These are phyloP conservation scores for Calephelis virginiensis DNA, from an alignment of 1,140 invertebrate genomes.

Conservation along the genomic window DNA sequence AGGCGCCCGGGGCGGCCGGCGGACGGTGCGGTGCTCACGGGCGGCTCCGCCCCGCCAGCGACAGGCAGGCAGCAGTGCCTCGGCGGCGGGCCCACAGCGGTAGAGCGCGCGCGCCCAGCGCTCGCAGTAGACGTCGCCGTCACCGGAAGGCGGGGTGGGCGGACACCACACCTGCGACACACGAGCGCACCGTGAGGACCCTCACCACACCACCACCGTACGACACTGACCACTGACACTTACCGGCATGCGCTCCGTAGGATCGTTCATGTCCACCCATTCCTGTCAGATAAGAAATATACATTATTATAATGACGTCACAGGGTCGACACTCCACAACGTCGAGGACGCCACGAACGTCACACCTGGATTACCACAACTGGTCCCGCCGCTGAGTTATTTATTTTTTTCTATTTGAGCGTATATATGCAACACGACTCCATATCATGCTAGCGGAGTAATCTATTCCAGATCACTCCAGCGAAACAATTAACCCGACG, in stretches of 20 bases:
- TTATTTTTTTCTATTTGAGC: too few relatives aligned
- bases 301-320: background rate
- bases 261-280: slow-evolving; percentile 43
- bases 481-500: too few relatives aligned
- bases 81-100: slow-evolving; percentile 89
- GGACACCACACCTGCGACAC: slow-evolving; percentile 93
- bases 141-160: slow-evolving; percentile 94
- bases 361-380: too few relatives aligned
- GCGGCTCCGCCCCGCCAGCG: slow-evolving; percentile 36
- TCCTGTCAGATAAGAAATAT: slow-evolving; percentile 36
- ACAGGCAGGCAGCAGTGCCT: slow-evolving; percentile 86
- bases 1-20: slow-evolving; percentile 81
- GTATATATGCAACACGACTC: too few relatives aligned
- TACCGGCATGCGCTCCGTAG: slow-evolving; percentile 55
- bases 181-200: background rate
- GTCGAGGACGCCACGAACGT: too few relatives aligned
- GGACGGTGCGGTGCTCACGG: slow-evolving; percentile 85
- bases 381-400: too few relatives aligned
- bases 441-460: too few relatives aligned
- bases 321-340: too few relatives aligned
- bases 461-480: too few relatives aligned
- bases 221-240: slow-evolving; percentile 51
- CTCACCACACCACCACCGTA: slow-evolving; percentile 40
- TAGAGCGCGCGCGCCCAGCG: slow-evolving; percentile 91
- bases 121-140: slow-evolving; percentile 95